These are phyloP conservation scores for Myrmecophaga tridactyla DNA, from an alignment of 2,113 vertebrate species.

Conservation along the genomic window DNA sequence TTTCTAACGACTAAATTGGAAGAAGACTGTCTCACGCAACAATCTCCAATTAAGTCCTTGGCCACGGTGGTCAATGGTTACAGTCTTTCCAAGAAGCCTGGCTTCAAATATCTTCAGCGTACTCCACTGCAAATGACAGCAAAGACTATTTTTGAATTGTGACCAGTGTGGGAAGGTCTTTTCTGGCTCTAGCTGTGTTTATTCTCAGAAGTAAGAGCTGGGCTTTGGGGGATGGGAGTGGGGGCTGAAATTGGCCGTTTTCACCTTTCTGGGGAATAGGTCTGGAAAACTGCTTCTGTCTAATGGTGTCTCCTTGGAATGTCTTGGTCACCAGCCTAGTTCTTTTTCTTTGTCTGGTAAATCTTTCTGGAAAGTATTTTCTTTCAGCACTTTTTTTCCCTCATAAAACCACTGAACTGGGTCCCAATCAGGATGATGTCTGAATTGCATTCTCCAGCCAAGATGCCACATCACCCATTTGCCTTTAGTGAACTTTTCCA, in stretches of 20 bases:
- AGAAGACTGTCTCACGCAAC: background rate
- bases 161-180: background rate
- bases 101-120: background rate
- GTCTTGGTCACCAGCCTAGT: constrained; percentile 45
- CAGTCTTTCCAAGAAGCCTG: background rate
- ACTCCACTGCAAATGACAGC: background rate
- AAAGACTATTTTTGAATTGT: background rate
- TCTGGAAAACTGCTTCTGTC: constrained; percentile 54
- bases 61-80: background rate
- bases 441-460: constrained; percentile 3
- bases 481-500: background rate
- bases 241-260: background rate
- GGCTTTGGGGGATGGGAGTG: background rate
- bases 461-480: constrained; percentile 22
- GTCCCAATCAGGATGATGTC: background rate
- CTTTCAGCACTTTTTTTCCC: constrained; percentile 15
- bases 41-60: background rate
- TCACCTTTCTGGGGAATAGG: background rate
- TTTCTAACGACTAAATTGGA: background rate
- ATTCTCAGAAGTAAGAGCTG: constrained; percentile 16
- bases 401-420: background rate
- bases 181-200: background rate
- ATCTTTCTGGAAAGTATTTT: constrained; percentile 71
- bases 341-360: constrained; percentile 49
- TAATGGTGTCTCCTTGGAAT: constrained; percentile 57